Base-by-base conservation (phyloP, 1,140 invertebrate species). In the Caenorhabditis briggsae region DNA sequence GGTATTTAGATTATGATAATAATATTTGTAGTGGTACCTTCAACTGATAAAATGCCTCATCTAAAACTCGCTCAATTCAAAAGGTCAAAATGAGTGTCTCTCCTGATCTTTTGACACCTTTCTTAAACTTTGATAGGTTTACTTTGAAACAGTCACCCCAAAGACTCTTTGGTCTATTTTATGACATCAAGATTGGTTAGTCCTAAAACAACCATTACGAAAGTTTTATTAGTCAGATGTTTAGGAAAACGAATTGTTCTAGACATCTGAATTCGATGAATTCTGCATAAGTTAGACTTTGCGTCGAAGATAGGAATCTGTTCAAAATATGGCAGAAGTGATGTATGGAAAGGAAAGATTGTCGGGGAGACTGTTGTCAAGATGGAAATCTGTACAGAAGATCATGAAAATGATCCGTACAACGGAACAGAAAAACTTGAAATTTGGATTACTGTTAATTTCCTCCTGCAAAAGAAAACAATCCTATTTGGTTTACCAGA, bases 111-210 rank as follows among this genome's bases (percentile, higher is more conserved):
- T 61, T 33, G 59, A 61, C 59, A 53, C 9, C 16, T 61, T 61
- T 33, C 7, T 1, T 25, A 61, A 2, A 12, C n/a, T 20, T 33
- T 61, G 59, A 61, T 33, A 33, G 59, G 20, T 61, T 61, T 61
- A 25, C 6, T 16, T 18, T 14, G 25, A 33, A 25, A 12, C 9
- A 61, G 18, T 20, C n/a, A 20, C 8, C 33, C 33, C 33, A 58
- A 8, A 58, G n/a, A 58, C 56, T 58, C 56, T 58, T 58, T 58
- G 59, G 59, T 61, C 23, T 8, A 25, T 33, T 61, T 61, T 61
- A 61, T 61, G 59, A 61, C 59, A 25, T 25, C 25, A 20, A 8
- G 25, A 61, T 61, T 61, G 23, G 59, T 61, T 23, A 11, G 11
- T 2, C 7, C 20, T 61, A 23, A 61, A 11, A 61, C 59, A 11